Evolutionary conservation across 2,888 invertebrate species (phyloP), one percentile per base, ranked within the genome.

Genomic region (Ophion ellenae): DNA sequence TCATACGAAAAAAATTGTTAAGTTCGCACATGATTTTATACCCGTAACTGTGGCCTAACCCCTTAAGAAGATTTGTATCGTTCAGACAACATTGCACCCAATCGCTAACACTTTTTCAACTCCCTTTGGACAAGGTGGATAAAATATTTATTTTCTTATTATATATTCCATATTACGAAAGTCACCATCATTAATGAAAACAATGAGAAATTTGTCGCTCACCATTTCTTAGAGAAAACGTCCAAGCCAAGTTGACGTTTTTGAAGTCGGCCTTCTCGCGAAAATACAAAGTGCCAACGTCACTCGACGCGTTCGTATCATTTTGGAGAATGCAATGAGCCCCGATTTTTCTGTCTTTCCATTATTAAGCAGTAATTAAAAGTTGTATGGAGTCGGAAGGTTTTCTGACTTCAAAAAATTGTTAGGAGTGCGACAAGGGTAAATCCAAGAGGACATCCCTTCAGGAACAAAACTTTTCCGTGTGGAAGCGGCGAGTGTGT

Each of bases 391-490:
- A 64, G 64, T 28, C 32, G n/a, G 75, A 20, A 32, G 28, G n/a
- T 32, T 75, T 75, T 63, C 45, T 3, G 53, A 9, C 53, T 75
- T 75, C 17, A 32, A 47, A 45, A 64, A n/a, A 75, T 75, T 75
- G n/a, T 75, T 36, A 17, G 40, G 28, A 10, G 63, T 47, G 45
- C 5, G n/a, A 47, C 24, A 9, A 64, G 32, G 24, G 47, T 64
- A 32, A 75, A 75, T 75, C 17, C 2, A 9, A 24, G 73, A 61
- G 40, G 20, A 32, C 47, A 67, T 73, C 64, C 59, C 14, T 57
- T 28, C 28, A 32, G 63, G 73, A 73, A 73, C 10, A 17, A 47
- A 83, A 73, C 47, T 83, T 77, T n/a, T 14, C 47, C 73, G 66
- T 61, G 73, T 53, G 28, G 28, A 64, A 76, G 66, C 32, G 57